A percentile compares a stretch with the other conserved stretches of the same genome.
These are phyloP conservation scores for Cebus imitator DNA, from an alignment of 2,113 vertebrate genomes.

Conservation along the genomic window DNA sequence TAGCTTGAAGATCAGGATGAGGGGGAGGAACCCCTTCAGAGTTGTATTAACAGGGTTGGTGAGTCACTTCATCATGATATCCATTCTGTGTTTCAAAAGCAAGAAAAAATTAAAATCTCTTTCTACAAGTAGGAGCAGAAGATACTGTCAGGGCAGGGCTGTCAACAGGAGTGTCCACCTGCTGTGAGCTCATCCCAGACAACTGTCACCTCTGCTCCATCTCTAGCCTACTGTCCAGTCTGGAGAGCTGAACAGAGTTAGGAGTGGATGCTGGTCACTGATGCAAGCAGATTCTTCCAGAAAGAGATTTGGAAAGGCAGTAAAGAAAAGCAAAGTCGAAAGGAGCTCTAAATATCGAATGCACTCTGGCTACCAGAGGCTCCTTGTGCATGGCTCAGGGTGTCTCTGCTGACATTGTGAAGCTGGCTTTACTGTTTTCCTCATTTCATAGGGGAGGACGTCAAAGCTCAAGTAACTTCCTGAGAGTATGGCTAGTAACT, in stretches of 20 bases:
- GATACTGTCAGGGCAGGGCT: neutral
- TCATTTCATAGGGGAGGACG: neutral
- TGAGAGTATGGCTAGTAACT: neutral
- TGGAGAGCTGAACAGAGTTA: neutral
- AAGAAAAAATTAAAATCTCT: neutral
- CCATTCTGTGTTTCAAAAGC: neutral
- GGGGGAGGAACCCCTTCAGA: neutral
- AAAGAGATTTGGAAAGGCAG: neutral
- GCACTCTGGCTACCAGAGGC: neutral
- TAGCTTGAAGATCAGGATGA: neutral
- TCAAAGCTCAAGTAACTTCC: neutral
- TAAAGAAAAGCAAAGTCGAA: neutral
- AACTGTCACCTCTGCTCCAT: no score
- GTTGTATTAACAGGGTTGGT: neutral
- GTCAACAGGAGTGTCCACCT: no score
- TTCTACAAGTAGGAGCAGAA: neutral
- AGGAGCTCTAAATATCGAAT: accelerated
- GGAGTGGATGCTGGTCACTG: neutral
- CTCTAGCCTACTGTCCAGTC: neutral
- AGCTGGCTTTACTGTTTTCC: neutral
- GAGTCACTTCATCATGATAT: neutral
- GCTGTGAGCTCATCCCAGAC: neutral
- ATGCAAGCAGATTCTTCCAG: neutral
- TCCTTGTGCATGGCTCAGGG: neutral
- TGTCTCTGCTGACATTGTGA: neutral